Evolutionary conservation across 1,140 invertebrate species (phyloP).

Genomic region (Steinernema feltiae): DNA sequence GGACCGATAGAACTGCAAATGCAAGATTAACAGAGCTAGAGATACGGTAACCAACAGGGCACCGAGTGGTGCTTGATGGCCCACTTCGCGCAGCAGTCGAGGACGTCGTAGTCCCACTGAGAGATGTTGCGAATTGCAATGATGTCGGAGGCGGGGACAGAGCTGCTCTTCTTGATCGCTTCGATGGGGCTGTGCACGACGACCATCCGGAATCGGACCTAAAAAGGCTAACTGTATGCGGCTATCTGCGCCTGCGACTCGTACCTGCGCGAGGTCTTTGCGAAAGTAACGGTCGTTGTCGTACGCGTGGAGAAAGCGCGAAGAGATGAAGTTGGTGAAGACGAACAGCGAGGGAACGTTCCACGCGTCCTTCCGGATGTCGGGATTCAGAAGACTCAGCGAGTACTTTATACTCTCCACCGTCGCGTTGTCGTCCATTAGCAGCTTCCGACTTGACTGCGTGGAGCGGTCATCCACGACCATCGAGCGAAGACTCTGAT

Average conservation of each 20-base stretch:
- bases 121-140: not conserved
- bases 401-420: not conserved
- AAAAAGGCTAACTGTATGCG: not conserved
- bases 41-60: not conserved
- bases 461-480: not conserved
- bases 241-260: not conserved
- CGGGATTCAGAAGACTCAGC: not conserved
- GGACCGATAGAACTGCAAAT: not conserved
- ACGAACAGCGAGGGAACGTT: not conserved
- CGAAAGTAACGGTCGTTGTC: not conserved
- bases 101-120: not conserved
- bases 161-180: not conserved
- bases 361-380: not conserved
- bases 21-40: not conserved
- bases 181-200: not conserved
- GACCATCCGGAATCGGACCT: not conserved
- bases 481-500: not conserved
- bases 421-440: not conserved
- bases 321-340: not conserved
- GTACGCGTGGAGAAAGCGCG: not conserved
- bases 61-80: not conserved
- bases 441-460: not conserved
- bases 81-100: not conserved
- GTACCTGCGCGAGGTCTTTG: not conserved
- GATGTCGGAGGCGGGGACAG: not conserved